Percentiles rank a stretch among this genome's conserved stretches.
Conservation (phyloP, 1,140 invertebrate species). For the Harpegnathos saltator region DNA sequence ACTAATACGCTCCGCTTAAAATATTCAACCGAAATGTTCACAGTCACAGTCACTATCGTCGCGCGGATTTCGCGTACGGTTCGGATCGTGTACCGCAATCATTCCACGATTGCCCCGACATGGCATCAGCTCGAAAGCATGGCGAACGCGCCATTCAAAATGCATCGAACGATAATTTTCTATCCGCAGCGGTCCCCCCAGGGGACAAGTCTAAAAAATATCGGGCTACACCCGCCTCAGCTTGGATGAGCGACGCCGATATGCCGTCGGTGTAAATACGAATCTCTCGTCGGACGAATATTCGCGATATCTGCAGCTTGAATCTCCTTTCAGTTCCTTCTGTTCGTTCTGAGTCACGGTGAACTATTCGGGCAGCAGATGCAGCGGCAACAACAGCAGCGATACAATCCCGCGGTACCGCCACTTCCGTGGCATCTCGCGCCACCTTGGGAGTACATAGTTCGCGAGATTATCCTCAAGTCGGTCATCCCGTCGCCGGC, state of each 20-base stretch:
- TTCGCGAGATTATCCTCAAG: conserved; percentile 77
- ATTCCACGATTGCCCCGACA: background rate
- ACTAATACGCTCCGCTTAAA: background rate
- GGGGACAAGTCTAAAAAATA: background rate
- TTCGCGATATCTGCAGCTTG: background rate
- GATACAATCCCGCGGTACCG: conserved; percentile 31
- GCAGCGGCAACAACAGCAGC: background rate
- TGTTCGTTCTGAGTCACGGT: background rate
- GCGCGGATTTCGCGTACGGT: background rate
- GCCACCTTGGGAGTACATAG: conserved; percentile 60
- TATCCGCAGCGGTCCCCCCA: background rate
- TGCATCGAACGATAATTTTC: conserved; percentile 36
- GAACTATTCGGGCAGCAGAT: background rate
- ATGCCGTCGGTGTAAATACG: background rate
- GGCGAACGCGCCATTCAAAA: conserved; percentile 2
- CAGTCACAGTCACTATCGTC: too few species aligned
- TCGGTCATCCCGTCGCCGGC: conserved; percentile 71
- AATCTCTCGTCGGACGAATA: background rate
- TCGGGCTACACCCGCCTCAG: background rate
- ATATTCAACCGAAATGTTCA: background rate
- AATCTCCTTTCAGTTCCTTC: conserved; percentile 39
- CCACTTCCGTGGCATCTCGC: conserved; percentile 32
- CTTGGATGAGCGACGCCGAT: background rate
- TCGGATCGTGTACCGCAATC: background rate
- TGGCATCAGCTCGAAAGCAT: too few species aligned